These are phyloP conservation scores for Etheostoma perlongum DNA, from an alignment of 2,797 vertebrate species.

Conservation along the genomic window DNA sequence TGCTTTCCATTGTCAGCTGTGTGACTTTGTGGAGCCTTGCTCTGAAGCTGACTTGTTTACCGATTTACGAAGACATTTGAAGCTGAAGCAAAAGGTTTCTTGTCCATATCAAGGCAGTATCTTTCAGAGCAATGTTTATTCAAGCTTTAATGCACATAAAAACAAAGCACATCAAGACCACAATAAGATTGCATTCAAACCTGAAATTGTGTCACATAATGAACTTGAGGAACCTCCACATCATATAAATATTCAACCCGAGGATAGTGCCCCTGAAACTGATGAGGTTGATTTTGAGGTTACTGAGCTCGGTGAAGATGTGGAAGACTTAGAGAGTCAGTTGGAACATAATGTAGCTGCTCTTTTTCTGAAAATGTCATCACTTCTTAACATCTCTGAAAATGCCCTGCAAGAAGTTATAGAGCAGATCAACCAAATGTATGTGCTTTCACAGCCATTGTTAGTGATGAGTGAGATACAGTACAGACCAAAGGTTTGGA, in stretches of 20 bases:
- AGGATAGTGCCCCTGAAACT: background rate
- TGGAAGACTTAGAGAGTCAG: background rate
- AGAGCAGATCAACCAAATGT: background rate
- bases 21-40: background rate
- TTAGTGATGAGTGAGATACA: background rate
- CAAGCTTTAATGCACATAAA: constrained; percentile 5
- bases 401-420: constrained; percentile 1
- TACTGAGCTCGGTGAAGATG: background rate
- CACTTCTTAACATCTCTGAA: constrained; percentile 1
- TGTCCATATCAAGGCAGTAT: constrained; percentile 3
- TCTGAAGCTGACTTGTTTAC: background rate
- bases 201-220: background rate
- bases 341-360: constrained; percentile 13
- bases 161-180: constrained; percentile 1
- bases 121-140: constrained; percentile 9
- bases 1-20: background rate
- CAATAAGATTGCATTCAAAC: background rate
- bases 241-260: background rate
- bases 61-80: constrained; percentile 8
- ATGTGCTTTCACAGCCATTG: background rate
- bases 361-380: constrained; percentile 10
- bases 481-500: no score
- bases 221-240: background rate
- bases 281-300: background rate
- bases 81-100: constrained; percentile 12